Conservation (phyloP, 2,113 vertebrate genomes). For the Bubo bubo region DNA sequence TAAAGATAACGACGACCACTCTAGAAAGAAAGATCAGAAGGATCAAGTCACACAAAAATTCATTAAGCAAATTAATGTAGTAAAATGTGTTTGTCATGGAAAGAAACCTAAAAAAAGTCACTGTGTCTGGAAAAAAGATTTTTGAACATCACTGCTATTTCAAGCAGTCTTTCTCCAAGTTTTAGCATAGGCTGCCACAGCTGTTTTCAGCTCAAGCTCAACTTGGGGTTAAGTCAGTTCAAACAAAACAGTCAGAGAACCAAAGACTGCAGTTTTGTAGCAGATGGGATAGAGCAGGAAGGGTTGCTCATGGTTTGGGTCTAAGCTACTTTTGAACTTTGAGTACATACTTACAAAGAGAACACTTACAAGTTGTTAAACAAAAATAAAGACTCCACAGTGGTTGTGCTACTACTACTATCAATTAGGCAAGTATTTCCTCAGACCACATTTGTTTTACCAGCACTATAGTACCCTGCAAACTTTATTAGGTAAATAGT, state of each 20-base stretch:
- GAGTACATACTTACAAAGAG: neutral
- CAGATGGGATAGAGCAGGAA: neutral
- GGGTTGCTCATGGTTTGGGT: neutral
- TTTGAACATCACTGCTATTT: neutral
- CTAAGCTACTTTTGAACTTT: neutral
- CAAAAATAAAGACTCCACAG: neutral
- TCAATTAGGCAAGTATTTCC: neutral
- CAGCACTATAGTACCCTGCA: neutral
- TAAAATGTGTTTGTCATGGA: neutral
- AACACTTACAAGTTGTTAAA: neutral
- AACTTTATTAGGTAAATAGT: neutral
- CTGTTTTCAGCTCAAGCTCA: accelerated
- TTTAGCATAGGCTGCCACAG: neutral
- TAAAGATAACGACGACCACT: neutral
- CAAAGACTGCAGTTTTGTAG: neutral
- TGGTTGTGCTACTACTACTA: neutral
- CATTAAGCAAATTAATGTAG: neutral
- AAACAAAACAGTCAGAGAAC: neutral
- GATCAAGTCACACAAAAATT: neutral
- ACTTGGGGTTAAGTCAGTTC: neutral
- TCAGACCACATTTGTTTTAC: neutral
- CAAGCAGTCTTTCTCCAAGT: neutral
- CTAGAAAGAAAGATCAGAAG: neutral
- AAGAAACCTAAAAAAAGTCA: neutral
- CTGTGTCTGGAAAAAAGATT: neutral